A percentile compares a stretch with the other conserved stretches of the same genome.
Conservation (phyloP, 2,888 invertebrate species). For the Cosmopolites sordidus region DNA sequence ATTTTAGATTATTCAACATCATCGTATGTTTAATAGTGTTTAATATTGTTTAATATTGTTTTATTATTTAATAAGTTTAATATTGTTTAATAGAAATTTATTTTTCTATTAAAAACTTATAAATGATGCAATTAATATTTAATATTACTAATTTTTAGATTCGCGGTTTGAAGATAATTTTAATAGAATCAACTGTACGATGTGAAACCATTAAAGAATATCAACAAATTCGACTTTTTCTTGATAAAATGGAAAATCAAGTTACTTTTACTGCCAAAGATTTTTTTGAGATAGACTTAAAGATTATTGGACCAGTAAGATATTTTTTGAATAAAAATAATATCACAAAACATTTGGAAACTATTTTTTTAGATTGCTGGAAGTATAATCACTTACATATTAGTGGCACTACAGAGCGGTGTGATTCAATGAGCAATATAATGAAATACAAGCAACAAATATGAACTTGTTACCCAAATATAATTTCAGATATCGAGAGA, state of each 20-base stretch:
- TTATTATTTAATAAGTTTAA: too few species aligned
- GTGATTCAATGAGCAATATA: neutral
- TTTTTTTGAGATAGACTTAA: constrained; percentile 45
- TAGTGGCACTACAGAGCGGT: constrained; percentile 43
- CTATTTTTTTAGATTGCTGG: constrained; percentile 44
- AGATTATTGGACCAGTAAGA: constrained; percentile 46
- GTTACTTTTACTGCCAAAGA: constrained; percentile 44
- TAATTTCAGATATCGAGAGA: too few species aligned
- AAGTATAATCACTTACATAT: constrained; percentile 46
- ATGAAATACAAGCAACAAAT: too few species aligned
- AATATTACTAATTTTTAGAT: constrained; percentile 35
- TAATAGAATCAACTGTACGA: constrained; percentile 45
- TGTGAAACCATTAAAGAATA: constrained; percentile 41
- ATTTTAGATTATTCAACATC: too few species aligned
- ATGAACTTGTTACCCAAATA: too few species aligned
- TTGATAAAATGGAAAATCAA: constrained; percentile 44
- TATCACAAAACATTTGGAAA: constrained; percentile 3
- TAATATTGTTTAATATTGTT: too few species aligned
- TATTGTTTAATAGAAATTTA: too few species aligned
- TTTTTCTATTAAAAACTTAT: too few species aligned
- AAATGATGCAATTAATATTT: too few species aligned
- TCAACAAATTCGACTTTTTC: constrained; percentile 46
- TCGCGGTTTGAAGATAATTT: constrained; percentile 40
- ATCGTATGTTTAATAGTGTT: too few species aligned
- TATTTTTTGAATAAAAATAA: neutral